phyloP scores from a whole-genome alignment of 2,888 invertebrate genomes.

The Belgica antarctica region DNA sequence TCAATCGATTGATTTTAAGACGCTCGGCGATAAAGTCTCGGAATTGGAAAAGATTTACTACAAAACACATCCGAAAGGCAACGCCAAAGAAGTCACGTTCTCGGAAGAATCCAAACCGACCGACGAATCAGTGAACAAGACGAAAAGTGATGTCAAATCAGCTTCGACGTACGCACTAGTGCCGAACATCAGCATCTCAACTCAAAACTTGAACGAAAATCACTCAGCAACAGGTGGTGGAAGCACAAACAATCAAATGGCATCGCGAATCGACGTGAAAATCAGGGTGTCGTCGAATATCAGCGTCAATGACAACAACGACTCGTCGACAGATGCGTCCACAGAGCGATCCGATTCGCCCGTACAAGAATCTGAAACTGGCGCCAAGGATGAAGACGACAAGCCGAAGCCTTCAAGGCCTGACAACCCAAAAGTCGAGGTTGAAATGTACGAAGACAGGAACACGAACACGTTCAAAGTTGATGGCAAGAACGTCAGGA shows the following conservation, averaged over 20 bases:
- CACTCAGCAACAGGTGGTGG: neutral
- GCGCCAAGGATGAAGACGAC: constrained; percentile 33
- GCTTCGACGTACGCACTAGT: neutral
- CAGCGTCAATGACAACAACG: constrained; percentile 52
- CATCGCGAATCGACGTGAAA: constrained; percentile 59
- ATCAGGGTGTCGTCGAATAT: constrained; percentile 57
- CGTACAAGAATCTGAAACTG: constrained; percentile 44
- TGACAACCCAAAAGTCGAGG: constrained; percentile 56
- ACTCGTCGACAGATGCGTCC: constrained; percentile 47
- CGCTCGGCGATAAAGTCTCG: constrained; percentile 37
- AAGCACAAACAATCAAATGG: constrained; percentile 47
- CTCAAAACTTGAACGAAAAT: constrained; percentile 27
- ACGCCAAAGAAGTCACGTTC: neutral
- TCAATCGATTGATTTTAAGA: constrained; percentile 31
- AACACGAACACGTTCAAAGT: constrained; percentile 51
- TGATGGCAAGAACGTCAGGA: constrained; percentile 51
- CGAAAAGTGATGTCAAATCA: neutral
- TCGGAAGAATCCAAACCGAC: neutral
- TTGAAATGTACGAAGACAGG: constrained; percentile 47
- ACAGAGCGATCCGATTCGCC: constrained; percentile 46
- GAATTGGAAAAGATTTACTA: constrained; percentile 40
- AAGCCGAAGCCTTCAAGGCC: constrained; percentile 48
- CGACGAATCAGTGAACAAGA: neutral
- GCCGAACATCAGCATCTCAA: constrained; percentile 33
- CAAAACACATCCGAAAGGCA: constrained; percentile 30